These are phyloP conservation scores for Aelia acuminata DNA, from an alignment of 2,888 invertebrate genomes.

Conservation along the genomic window DNA sequence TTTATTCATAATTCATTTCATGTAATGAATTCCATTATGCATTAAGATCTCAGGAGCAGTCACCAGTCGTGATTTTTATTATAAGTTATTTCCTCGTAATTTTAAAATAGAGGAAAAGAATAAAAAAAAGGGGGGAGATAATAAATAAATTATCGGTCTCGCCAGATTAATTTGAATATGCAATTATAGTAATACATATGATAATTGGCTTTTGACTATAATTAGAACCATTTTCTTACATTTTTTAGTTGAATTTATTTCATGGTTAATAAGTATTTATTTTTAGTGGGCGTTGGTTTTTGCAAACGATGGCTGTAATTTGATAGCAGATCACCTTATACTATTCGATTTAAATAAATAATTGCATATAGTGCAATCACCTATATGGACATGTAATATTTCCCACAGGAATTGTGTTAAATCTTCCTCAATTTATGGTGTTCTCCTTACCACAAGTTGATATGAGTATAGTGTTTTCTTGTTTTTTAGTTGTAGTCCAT, in stretches of 20 bases:
- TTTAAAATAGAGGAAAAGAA: background rate
- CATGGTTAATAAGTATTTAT: background rate
- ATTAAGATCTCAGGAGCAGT: background rate
- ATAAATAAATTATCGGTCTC: background rate
- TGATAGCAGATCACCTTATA: no score
- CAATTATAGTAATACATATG: background rate
- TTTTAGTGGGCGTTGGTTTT: background rate
- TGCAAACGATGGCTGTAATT: no score
- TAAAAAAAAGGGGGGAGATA: background rate
- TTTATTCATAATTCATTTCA: background rate
- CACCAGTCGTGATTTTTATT: background rate
- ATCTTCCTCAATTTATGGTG: background rate
- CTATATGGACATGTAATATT: no score
- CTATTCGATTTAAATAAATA: no score
- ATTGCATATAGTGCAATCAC: no score
- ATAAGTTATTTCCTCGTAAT: background rate
- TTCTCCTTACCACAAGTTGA: background rate
- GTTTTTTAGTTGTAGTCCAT: background rate
- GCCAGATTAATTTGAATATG: background rate
- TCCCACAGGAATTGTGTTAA: no score
- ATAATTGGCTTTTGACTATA: background rate
- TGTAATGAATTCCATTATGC: constrained; percentile 4
- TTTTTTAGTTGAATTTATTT: background rate
- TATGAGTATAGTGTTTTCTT: background rate
- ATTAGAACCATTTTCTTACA: background rate